A percentile compares a stretch with the other conserved stretches of the same genome.
Conservation (phyloP, 2,888 invertebrate species). For the Phortica magna region DNA sequence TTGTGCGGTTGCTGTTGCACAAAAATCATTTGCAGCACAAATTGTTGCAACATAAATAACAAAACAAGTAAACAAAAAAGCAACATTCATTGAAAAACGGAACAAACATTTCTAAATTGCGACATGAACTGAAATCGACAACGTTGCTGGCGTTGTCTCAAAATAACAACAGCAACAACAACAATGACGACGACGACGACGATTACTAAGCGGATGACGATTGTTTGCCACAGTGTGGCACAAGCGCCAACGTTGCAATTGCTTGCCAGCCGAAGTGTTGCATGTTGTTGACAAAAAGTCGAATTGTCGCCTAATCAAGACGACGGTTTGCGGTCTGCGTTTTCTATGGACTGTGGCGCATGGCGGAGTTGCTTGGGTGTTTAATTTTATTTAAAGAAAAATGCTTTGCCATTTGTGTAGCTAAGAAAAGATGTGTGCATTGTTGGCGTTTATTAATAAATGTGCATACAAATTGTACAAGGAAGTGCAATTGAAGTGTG, state of each 20-base stretch:
- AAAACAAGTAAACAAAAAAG: not conserved
- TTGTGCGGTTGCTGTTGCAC: slow-evolving; percentile 27
- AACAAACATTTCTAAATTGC: slow-evolving; percentile 30
- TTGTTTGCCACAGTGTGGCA: slow-evolving; percentile 27
- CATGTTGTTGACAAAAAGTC: slow-evolving; percentile 33
- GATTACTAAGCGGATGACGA: not conserved
- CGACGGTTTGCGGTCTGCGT: not conserved
- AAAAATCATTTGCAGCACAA: slow-evolving; percentile 48
- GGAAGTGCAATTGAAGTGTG: not conserved
- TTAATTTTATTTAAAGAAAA: slow-evolving; percentile 26
- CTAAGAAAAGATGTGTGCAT: not conserved
- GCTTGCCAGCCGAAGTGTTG: slow-evolving; percentile 17
- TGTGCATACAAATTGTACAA: not conserved
- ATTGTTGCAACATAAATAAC: slow-evolving; percentile 37
- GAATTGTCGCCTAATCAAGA: slow-evolving; percentile 3
- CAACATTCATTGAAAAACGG: not conserved
- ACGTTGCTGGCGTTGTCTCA: slow-evolving; percentile 13
- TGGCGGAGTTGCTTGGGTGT: too few species aligned
- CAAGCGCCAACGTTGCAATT: slow-evolving; percentile 31
- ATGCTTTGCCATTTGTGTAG: too few species aligned
- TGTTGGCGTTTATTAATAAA: not conserved
- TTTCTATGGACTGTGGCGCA: too few species aligned
- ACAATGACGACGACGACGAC: slow-evolving; percentile 2
- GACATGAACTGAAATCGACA: slow-evolving; percentile 15
- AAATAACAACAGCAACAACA: not conserved